Evolutionary conservation across 2,797 vertebrate genomes (phyloP).

Genomic region (Lycodopsis pacificus): DNA sequence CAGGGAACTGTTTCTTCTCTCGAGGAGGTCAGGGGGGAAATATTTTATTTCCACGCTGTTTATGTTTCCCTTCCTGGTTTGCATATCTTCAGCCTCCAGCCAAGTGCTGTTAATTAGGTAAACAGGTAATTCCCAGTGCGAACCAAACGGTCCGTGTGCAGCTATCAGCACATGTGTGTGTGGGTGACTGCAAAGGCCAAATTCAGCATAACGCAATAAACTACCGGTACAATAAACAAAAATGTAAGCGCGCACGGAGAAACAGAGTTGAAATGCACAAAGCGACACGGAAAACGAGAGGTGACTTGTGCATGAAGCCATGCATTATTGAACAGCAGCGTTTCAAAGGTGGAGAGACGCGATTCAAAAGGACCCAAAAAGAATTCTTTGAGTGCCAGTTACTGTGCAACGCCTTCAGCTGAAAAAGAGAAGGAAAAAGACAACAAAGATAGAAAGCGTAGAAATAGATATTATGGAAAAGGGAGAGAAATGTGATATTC

Average conservation of each 20-base stretch:
- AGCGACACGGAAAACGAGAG: slow-evolving; percentile 46
- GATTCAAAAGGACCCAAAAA: slow-evolving; percentile 41
- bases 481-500: slow-evolving; percentile 59
- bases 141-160: slow-evolving; percentile 35
- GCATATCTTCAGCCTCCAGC: slow-evolving; percentile 80
- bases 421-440: slow-evolving; percentile 27
- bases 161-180: slow-evolving; percentile 22
- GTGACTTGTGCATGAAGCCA: slow-evolving; percentile 56
- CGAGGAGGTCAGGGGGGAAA: slow-evolving; percentile 50
- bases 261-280: slow-evolving; percentile 43
- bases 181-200: slow-evolving; percentile 26
- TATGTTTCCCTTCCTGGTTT: slow-evolving; percentile 69
- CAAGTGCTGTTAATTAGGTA: slow-evolving; percentile 81
- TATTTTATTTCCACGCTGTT: slow-evolving; percentile 68
- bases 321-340: slow-evolving; percentile 67
- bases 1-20: slow-evolving; percentile 39
- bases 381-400: slow-evolving; percentile 37
- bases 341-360: slow-evolving; percentile 55
- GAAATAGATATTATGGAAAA: slow-evolving; percentile 43
- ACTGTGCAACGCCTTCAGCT: slow-evolving; percentile 45
- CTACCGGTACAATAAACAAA: slow-evolving; percentile 45
- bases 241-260: slow-evolving; percentile 13
- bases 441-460: slow-evolving; percentile 30
- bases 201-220: slow-evolving; percentile 35
- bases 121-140: slow-evolving; percentile 79